Percentiles rank a stretch among this genome's conserved stretches.
Conservation (phyloP, 2,113 vertebrate species). For the Xyrauchen texanus region DNA sequence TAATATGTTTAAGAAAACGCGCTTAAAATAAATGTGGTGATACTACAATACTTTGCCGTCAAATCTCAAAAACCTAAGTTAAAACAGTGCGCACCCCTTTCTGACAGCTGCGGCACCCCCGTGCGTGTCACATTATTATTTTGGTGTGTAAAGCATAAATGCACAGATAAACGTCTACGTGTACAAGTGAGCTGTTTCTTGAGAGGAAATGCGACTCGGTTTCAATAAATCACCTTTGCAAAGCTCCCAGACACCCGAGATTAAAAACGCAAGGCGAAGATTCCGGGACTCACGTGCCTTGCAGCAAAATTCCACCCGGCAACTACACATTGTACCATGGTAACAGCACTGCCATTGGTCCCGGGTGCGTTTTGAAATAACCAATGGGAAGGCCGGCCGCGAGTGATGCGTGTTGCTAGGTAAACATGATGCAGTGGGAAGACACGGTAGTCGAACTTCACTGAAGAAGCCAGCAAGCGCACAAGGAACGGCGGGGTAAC, state of each 20-base stretch:
- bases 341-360: conserved; percentile 86
- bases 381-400: conserved; percentile 82
- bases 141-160: conserved; percentile 44
- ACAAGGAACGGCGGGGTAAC: conserved; percentile 65
- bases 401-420: conserved; percentile 90
- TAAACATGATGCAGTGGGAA: conserved; percentile 89
- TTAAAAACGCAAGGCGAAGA: conserved; percentile 75
- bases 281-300: conserved; percentile 81
- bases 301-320: conserved; percentile 86
- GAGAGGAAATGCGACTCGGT: conserved; percentile 62
- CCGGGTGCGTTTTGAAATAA: conserved; percentile 77
- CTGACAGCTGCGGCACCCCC: conserved; percentile 37
- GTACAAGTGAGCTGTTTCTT: conserved; percentile 61
- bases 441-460: conserved; percentile 83
- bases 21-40: too few relatives aligned
- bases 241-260: conserved; percentile 74
- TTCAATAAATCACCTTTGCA: conserved; percentile 72
- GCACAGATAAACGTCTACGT: conserved; percentile 56
- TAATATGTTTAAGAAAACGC: too few relatives aligned
- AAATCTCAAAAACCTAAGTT: not conserved
- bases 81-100: conserved; percentile 31
- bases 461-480: conserved; percentile 64
- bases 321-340: conserved; percentile 86
- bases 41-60: too few relatives aligned
- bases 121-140: conserved; percentile 35